Evolutionary conservation across 2,113 vertebrate species (phyloP), one percentile per base, ranked within the genome.

Genomic region (Seriola quinqueradiata): DNA sequence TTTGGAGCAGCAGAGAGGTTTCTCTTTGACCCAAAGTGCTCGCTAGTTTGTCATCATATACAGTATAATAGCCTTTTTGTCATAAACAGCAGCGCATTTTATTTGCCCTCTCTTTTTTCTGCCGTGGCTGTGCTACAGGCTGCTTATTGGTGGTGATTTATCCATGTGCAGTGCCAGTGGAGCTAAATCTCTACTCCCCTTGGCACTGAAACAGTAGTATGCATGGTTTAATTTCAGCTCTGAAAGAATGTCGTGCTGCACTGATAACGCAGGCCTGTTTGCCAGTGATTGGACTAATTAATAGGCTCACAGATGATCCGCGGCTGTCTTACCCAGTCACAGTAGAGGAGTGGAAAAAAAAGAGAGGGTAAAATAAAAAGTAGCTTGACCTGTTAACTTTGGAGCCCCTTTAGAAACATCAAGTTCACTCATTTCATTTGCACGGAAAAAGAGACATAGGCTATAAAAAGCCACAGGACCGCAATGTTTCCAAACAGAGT

Each of bases 281-380:
- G 90, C 89, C 88, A 81, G 87, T 90, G 92, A 93, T 92, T 92
- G 90, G 90, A 87, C 93, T 94, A 94, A 93, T 93, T 92, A 90
- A 94, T 89, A 90, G 86, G 84, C 87, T 91, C 89, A 81, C 79
- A 79, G 83, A 92, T 92, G 91, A 93, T 91, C 88, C 83, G 28
- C 14, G 65, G 74, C 92, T 79, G 79, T 81, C 84, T 84, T 40
- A 81, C 42, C 70, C 82, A 84, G 87, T 80, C 82, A 77, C 81
- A 54, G 87, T 14, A 54, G 84, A 74, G 79, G 80, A 83, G 46
- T 64, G 75, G 7, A 28, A 34, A 67, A 34, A 78, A 61, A 70
- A 13, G 21, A 80, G 63, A 87, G 81, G 21, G 59, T 34, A 2
- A 73, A 60, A 84, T 66, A 74, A 36, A 85, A 81, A 86, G 78